Evolutionary conservation across 92 coral and sea anemone genomes (phyloP).

Genomic region (Anthopleura xanthogrammica): DNA sequence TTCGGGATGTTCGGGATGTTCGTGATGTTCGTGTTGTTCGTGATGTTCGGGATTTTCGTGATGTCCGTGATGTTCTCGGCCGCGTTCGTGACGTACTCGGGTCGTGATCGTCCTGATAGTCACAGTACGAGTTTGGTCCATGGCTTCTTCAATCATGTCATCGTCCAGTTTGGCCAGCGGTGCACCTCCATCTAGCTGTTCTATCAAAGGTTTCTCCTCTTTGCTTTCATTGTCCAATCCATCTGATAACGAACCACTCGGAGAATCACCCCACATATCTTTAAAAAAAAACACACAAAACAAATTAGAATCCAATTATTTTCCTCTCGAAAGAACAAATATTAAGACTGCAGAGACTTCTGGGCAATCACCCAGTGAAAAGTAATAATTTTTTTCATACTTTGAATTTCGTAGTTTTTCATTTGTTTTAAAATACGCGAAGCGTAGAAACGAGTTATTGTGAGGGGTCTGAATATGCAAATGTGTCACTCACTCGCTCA

Average conservation of each 20-base stretch:
- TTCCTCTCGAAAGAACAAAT: too few species aligned
- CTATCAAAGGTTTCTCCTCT: conserved; percentile 34
- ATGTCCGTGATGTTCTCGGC: background rate
- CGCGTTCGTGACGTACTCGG: conserved; percentile 14
- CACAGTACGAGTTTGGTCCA: conserved; percentile 17
- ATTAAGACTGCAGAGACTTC: too few species aligned
- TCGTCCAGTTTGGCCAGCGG: conserved; percentile 54
- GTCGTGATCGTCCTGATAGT: conserved; percentile 27
- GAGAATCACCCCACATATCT: conserved; percentile 52
- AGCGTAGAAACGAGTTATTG: too few species aligned
- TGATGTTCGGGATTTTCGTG: background rate
- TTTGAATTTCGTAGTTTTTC: too few species aligned
- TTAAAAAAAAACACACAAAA: background rate
- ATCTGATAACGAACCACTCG: conserved; percentile 19
- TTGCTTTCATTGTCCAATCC: conserved; percentile 19
- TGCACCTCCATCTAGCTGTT: conserved; percentile 37
- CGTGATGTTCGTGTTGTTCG: too few species aligned
- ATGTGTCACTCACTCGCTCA: too few species aligned
- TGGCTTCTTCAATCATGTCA: conserved; percentile 26
- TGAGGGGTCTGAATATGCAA: too few species aligned
- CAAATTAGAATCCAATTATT: background rate
- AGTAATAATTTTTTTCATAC: too few species aligned
- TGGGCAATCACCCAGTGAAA: too few species aligned
- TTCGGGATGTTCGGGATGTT: background rate
- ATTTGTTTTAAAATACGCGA: too few species aligned